Evolutionary conservation across 2,797 vertebrate genomes (phyloP).

Genomic region (Antrozous pallidus): DNA sequence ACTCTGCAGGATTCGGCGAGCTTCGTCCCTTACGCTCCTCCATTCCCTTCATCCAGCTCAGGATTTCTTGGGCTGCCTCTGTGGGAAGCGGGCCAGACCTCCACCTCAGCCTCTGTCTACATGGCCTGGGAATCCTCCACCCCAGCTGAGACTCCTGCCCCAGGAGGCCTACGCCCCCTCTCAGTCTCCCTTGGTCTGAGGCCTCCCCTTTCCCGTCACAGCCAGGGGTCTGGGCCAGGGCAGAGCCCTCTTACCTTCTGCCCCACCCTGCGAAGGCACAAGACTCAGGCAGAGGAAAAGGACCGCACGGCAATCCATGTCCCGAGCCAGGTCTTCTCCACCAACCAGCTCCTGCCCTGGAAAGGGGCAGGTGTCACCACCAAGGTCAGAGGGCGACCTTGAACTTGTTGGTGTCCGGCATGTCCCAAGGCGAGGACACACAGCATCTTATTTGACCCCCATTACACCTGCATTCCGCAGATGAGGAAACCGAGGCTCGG

Average conservation of each 20-base stretch:
- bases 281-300: constrained; percentile 55
- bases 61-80: not conserved
- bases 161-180: not conserved
- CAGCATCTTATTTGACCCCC: not conserved
- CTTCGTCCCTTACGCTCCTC: accelerated
- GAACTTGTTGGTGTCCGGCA: not conserved
- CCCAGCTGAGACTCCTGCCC: not conserved
- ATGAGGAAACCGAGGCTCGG: not conserved
- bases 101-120: not conserved
- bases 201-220: not conserved
- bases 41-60: accelerated
- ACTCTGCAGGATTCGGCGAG: accelerated
- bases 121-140: not conserved
- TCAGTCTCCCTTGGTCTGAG: not conserved
- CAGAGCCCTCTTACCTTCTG: not conserved
- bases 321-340: not conserved
- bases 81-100: not conserved
- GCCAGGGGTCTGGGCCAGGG: not conserved
- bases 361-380: not conserved
- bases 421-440: not conserved
- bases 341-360: not conserved
- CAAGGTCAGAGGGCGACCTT: not conserved
- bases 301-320: not conserved
- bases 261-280: not conserved
- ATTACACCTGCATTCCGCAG: not conserved